Percentiles rank a stretch among this genome's conserved stretches.
Conservation (phyloP, 1,140 invertebrate genomes). For the Drosophila tani region DNA sequence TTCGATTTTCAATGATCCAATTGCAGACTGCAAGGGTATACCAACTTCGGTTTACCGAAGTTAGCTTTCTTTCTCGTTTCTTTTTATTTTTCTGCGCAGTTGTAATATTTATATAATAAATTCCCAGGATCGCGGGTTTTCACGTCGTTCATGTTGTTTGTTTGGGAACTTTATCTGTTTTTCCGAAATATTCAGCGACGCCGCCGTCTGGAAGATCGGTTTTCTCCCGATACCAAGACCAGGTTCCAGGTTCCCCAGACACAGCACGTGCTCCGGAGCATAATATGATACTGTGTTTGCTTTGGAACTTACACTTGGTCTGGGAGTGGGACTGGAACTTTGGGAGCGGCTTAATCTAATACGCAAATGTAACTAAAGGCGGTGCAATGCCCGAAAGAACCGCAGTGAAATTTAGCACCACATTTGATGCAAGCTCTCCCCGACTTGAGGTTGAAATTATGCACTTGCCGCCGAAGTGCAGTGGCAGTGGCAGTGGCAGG, state of each 20-base stretch:
- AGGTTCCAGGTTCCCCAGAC: slow-evolving; percentile 8
- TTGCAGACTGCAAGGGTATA: too few species aligned
- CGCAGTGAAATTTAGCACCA: slow-evolving; percentile 66
- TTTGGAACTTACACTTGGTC: background rate
- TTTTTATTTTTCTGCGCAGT: background rate
- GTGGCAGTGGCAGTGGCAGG: slow-evolving; percentile 32
- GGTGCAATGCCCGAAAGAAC: slow-evolving; percentile 36
- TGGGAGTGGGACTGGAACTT: background rate
- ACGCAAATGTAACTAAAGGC: slow-evolving; percentile 48
- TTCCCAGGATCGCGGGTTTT: slow-evolving; percentile 16
- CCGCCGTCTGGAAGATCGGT: slow-evolving; percentile 38
- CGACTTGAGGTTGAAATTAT: slow-evolving; percentile 59
- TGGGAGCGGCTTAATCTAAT: slow-evolving; percentile 44
- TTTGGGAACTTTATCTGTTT: slow-evolving; percentile 39
- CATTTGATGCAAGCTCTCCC: slow-evolving; percentile 45
- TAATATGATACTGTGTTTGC: slow-evolving; percentile 34
- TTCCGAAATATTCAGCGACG: slow-evolving; percentile 9
- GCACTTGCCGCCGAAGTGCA: slow-evolving; percentile 79
- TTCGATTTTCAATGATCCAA: too few species aligned
- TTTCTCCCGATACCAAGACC: slow-evolving; percentile 2
- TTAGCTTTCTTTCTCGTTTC: too few species aligned
- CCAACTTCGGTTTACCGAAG: too few species aligned
- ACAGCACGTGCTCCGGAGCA: slow-evolving; percentile 38
- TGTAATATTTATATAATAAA: slow-evolving; percentile 1
- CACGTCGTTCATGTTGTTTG: slow-evolving; percentile 14